Conservation (phyloP, 1,140 invertebrate species). For the Drosophila sucinea region DNA sequence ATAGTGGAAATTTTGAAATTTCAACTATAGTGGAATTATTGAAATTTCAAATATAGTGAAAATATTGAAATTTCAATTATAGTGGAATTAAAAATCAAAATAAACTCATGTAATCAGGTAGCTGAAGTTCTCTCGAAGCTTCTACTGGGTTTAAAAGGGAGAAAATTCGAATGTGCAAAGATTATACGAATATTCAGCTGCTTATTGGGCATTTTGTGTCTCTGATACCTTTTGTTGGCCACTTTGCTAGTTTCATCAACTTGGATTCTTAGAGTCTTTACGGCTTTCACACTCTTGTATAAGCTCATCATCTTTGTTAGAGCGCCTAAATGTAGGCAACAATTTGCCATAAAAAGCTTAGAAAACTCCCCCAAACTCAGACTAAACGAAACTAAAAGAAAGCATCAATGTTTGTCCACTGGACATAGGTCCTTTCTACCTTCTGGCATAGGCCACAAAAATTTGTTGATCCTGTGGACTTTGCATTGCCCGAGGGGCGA, state of each 20-base stretch:
- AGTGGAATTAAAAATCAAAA: no score
- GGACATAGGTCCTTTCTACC: constrained; percentile 24
- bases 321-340: constrained; percentile 61
- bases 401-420: constrained; percentile 37
- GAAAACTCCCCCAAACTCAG: neutral
- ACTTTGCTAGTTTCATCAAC: neutral
- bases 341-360: constrained; percentile 48
- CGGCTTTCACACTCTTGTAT: neutral
- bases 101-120: no score
- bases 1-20: no score
- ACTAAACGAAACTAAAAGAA: constrained; percentile 18
- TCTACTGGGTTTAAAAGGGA: no score
- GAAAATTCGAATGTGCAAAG: no score
- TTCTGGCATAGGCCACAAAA: constrained; percentile 30
- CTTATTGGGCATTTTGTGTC: neutral
- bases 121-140: no score
- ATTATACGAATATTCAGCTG: neutral
- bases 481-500: neutral
- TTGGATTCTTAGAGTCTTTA: neutral
- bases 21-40: no score
- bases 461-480: constrained; percentile 14
- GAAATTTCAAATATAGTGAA: no score
- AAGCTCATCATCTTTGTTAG: constrained; percentile 34
- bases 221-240: neutral
- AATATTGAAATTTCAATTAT: no score